Conservation (phyloP, 2,113 vertebrate genomes). For the Melanocharis versteri region DNA sequence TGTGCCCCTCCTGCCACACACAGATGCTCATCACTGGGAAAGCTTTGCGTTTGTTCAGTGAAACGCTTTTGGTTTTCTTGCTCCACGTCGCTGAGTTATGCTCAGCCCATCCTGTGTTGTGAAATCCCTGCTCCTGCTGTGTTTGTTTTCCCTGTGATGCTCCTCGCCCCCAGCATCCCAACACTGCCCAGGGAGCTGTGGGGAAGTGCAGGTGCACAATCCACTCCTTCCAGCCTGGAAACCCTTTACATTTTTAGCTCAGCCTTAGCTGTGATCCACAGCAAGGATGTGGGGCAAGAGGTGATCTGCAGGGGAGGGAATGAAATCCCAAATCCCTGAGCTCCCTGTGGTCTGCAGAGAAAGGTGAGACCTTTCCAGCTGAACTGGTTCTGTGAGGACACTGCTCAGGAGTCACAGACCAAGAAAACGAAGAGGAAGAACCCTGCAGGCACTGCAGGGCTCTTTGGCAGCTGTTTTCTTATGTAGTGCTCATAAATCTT, state of each 20-base stretch:
- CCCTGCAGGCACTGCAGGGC: background rate
- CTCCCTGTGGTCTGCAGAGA: background rate
- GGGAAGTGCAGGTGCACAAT: background rate
- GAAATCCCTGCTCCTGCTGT: background rate
- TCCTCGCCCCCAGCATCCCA: background rate
- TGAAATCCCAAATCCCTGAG: background rate
- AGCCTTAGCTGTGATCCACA: background rate
- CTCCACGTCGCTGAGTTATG: background rate
- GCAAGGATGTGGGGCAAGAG: accelerated
- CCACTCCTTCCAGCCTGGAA: background rate
- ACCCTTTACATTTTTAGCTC: background rate
- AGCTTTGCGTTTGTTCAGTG: background rate
- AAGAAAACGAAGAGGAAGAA: background rate
- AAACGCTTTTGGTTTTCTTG: background rate
- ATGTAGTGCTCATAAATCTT: background rate
- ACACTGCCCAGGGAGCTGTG: accelerated
- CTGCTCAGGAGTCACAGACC: background rate
- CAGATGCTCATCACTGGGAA: background rate
- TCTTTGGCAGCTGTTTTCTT: background rate
- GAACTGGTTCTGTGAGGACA: background rate
- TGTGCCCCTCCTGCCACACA: background rate
- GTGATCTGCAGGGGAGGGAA: background rate
- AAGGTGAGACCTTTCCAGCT: background rate
- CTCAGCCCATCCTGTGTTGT: accelerated
- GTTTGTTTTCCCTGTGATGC: background rate